A percentile compares a stretch with the other conserved stretches of the same genome.
These are phyloP conservation scores for Alectura lathami DNA, from an alignment of 2,113 vertebrate species.

Conservation along the genomic window DNA sequence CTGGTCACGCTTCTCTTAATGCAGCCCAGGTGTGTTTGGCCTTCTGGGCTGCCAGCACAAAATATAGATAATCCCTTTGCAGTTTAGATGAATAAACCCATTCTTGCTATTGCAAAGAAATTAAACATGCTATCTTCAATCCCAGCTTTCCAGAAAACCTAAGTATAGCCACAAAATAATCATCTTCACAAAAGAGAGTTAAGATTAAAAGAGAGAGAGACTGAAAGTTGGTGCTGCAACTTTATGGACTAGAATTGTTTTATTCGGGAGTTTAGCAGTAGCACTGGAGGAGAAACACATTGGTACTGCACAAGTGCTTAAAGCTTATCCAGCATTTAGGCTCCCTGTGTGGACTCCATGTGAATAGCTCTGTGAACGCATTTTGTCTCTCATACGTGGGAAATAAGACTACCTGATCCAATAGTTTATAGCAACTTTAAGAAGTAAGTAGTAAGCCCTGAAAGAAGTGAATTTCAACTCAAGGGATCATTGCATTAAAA, in stretches of 20 bases:
- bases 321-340: background rate
- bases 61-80: background rate
- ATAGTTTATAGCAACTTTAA: background rate
- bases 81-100: background rate
- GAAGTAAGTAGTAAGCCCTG: background rate
- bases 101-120: background rate
- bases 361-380: background rate
- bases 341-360: background rate
- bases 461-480: background rate
- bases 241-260: background rate
- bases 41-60: too few species aligned
- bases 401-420: background rate
- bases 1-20: too few species aligned
- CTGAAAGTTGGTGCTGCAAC: background rate
- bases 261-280: background rate
- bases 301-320: background rate
- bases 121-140: background rate
- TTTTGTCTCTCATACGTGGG: background rate
- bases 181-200: accelerated
- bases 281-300: background rate
- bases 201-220: background rate
- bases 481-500: background rate
- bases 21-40: too few species aligned
- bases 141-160: background rate
- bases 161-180: background rate